A percentile compares a stretch with the other conserved stretches of the same genome.
Evolutionary conservation across 1,140 invertebrate species (phyloP).

Genomic region (Carposina sasakii): DNA sequence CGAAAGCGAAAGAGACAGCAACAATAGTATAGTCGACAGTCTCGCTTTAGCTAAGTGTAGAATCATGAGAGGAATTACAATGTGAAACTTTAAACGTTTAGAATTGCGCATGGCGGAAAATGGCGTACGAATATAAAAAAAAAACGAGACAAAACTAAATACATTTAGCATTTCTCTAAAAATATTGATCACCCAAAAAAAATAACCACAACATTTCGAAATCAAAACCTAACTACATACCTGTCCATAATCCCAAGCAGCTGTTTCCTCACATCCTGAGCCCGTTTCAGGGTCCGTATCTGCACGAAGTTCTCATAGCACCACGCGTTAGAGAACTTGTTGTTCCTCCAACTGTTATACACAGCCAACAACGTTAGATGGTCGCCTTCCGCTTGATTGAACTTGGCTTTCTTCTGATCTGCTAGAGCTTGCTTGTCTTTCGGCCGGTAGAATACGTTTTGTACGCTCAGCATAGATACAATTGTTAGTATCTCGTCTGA

Average conservation of each 20-base stretch:
- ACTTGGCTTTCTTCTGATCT: constrained; percentile 99
- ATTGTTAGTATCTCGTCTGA: constrained; percentile 99
- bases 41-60: too few species aligned
- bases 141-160: too few species aligned
- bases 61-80: too few species aligned
- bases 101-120: too few species aligned
- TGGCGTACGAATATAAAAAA: too few species aligned
- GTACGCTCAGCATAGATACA: constrained; percentile 98
- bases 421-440: constrained; percentile 98
- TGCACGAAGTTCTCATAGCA: constrained; percentile 99
- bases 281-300: constrained; percentile 95
- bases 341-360: constrained; percentile 99
- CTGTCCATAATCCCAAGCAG: constrained; percentile 98
- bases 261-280: constrained; percentile 99
- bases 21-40: too few species aligned
- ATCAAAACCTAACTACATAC: too few species aligned
- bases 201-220: too few species aligned
- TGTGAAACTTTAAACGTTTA: too few species aligned
- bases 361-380: constrained; percentile 98
- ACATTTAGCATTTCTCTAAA: too few species aligned
- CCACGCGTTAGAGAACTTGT: constrained; percentile 99
- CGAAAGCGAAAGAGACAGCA: too few species aligned
- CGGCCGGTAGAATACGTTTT: constrained; percentile 98
- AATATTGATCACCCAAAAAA: too few species aligned
- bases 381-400: constrained; percentile 98